phyloP scores from a whole-genome alignment of 2,113 vertebrate species.

The Cranoglanis bouderius region DNA sequence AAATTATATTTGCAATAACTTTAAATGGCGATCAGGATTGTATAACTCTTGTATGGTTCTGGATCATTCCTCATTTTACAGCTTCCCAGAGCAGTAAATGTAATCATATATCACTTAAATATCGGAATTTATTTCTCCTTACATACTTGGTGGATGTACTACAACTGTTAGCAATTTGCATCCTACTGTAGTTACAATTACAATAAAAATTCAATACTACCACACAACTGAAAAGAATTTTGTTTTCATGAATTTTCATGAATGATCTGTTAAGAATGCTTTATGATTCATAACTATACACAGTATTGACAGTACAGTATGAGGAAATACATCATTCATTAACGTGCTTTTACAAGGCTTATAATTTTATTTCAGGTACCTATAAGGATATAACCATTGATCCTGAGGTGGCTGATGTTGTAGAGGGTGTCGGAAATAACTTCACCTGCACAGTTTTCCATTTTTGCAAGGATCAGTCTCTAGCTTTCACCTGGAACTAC shows the following conservation, averaged over 20 bases:
- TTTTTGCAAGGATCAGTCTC: slow-evolving; percentile 57
- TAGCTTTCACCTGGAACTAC: slow-evolving; percentile 62
- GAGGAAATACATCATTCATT: neutral
- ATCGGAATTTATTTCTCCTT: neutral
- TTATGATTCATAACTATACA: neutral
- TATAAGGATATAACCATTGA: slow-evolving; percentile 56
- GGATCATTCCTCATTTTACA: neutral
- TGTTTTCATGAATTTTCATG: no score
- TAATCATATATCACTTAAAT: neutral
- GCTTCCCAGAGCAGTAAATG: neutral
- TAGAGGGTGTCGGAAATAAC: slow-evolving; percentile 58
- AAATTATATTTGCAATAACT: neutral
- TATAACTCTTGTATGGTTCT: neutral
- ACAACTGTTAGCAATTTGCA: neutral
- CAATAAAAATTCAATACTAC: neutral
- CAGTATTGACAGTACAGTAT: neutral
- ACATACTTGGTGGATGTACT: neutral
- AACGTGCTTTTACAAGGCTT: neutral
- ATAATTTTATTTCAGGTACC: slow-evolving; percentile 56
- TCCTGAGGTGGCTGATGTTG: slow-evolving; percentile 37
- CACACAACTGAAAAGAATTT: neutral
- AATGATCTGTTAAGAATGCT: neutral
- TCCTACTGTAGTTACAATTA: neutral
- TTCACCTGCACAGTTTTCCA: slow-evolving; percentile 62
- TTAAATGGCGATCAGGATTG: neutral